Evolutionary conservation across 2,113 vertebrate species (phyloP).

Genomic region (Amphiprion percula): DNA sequence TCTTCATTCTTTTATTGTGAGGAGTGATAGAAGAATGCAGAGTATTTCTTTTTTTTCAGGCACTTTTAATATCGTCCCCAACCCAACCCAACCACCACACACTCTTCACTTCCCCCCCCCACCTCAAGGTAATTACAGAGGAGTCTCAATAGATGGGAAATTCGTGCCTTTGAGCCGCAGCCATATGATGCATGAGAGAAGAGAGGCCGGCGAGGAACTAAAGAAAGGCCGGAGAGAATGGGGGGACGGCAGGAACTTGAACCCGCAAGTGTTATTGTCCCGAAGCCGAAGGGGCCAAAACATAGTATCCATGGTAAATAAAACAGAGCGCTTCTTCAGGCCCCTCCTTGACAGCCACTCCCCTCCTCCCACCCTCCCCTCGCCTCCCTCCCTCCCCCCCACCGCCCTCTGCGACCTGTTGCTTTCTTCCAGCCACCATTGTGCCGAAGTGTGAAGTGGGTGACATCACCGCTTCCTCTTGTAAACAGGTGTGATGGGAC

Average conservation of each 20-base stretch:
- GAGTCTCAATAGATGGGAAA: constrained; percentile 87
- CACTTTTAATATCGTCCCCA: constrained; percentile 83
- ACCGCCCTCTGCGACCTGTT: constrained; percentile 64
- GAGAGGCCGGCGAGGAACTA: constrained; percentile 57
- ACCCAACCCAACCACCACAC: constrained; percentile 42
- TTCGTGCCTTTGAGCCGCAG: constrained; percentile 78
- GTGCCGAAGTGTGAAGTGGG: constrained; percentile 81
- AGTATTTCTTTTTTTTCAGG: constrained; percentile 88
- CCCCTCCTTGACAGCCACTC: constrained; percentile 51
- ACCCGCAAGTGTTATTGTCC: constrained; percentile 87
- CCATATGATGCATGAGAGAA: constrained; percentile 71
- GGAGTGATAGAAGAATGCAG: constrained; percentile 89
- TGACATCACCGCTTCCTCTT: constrained; percentile 85
- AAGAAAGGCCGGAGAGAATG: constrained; percentile 58
- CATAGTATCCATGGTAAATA: constrained; percentile 88
- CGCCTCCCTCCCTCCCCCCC: constrained; percentile 29
- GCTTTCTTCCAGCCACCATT: constrained; percentile 77
- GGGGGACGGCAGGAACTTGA: constrained; percentile 81
- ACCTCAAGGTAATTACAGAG: constrained; percentile 91
- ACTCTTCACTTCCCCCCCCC: constrained; percentile 61
- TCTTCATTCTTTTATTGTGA: constrained; percentile 83
- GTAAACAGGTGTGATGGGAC: constrained; percentile 84
- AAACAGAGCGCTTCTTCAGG: constrained; percentile 79
- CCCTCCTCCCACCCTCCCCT: not conserved
- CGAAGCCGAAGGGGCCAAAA: constrained; percentile 83